Conservation (phyloP, 1,140 invertebrate species). For the Cataglyphis hispanica region DNA sequence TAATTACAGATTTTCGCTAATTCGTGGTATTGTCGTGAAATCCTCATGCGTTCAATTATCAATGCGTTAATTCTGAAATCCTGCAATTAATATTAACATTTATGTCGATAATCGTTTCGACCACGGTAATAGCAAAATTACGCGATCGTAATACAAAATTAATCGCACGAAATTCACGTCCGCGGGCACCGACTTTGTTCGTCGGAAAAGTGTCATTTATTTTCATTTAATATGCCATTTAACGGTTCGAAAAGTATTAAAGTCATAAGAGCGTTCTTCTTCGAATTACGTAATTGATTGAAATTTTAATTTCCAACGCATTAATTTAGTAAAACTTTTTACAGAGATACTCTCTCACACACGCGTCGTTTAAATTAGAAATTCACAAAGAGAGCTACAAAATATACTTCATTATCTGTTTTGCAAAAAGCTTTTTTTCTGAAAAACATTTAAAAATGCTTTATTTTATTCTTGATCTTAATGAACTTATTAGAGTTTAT, state of each 20-base stretch:
- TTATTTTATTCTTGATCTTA: too few relatives aligned
- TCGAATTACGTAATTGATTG: neutral
- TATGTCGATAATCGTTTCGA: constrained; percentile 14
- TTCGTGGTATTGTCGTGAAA: constrained; percentile 14
- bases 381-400: neutral
- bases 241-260: neutral
- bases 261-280: neutral
- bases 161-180: constrained; percentile 35
- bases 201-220: constrained; percentile 9
- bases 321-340: neutral
- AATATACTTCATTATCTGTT: neutral
- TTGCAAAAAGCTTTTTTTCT: neutral
- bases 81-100: constrained; percentile 41
- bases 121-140: constrained; percentile 22
- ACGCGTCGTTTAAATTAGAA: neutral
- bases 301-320: neutral
- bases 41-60: constrained; percentile 41
- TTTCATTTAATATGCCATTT: constrained; percentile 19
- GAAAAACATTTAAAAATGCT: neutral
- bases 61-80: constrained; percentile 28
- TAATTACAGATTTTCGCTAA: constrained; percentile 52
- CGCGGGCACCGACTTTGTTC: neutral
- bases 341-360: too few relatives aligned
- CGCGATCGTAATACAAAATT: constrained; percentile 39
- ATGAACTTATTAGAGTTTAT: neutral